These are phyloP conservation scores for Tryphoninae sp. DNA, from an alignment of 2,888 invertebrate genomes.

Conservation along the genomic window DNA sequence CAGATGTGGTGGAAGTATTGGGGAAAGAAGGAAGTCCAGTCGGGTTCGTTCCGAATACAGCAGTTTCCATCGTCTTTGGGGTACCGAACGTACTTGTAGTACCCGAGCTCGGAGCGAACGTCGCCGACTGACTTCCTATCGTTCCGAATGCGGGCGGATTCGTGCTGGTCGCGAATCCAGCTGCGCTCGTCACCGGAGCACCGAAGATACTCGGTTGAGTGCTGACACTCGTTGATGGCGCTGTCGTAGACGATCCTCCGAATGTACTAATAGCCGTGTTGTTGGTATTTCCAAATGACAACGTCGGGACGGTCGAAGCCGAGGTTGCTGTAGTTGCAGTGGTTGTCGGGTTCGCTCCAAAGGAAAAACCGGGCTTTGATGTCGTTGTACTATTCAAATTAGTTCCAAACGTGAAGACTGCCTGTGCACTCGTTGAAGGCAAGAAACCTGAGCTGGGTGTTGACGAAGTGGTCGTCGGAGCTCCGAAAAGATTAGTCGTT, in stretches of 20 bases:
- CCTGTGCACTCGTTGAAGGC: constrained; percentile 25
- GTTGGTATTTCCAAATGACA: constrained; percentile 36
- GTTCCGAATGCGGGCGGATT: constrained; percentile 3
- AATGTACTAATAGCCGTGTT: constrained; percentile 48
- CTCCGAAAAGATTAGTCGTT: constrained; percentile 33
- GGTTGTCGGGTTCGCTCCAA: constrained; percentile 43
- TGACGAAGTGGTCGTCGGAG: constrained; percentile 19
- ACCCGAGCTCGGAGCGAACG: background rate
- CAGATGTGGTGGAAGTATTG: constrained; percentile 44
- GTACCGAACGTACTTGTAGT: constrained; percentile 64
- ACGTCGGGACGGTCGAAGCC: background rate
- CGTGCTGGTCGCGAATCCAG: constrained; percentile 47
- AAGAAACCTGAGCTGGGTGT: constrained; percentile 36
- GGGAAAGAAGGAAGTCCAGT: constrained; percentile 20
- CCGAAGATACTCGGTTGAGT: constrained; percentile 58
- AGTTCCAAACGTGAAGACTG: constrained; percentile 43
- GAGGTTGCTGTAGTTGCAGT: constrained; percentile 9
- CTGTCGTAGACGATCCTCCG: constrained; percentile 46
- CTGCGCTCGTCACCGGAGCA: constrained; percentile 43
- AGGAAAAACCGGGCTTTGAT: constrained; percentile 51
- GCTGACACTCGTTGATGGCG: constrained; percentile 38
- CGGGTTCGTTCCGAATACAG: constrained; percentile 30
- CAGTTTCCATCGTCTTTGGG: constrained; percentile 63
- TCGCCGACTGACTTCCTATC: background rate
- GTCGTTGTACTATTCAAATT: constrained; percentile 11